Evolutionary conservation across 2,888 invertebrate species (phyloP), one percentile per base, ranked within the genome.

Genomic region (Micoletzkya japonica): DNA sequence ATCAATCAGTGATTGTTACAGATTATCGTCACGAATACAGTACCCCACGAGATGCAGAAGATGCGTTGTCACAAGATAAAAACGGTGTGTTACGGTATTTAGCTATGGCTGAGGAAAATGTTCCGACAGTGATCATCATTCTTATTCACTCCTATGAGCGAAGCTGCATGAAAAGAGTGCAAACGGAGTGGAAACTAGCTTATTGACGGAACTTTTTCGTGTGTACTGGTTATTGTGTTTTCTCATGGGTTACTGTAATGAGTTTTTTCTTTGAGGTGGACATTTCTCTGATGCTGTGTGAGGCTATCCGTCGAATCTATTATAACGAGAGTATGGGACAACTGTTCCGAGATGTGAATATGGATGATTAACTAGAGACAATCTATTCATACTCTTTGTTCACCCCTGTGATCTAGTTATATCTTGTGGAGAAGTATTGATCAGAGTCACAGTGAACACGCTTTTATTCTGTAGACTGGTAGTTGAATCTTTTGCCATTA

Each of bases 281-380:
- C 88, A 95, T 98, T 87, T 96, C 95, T 77, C 91, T 96, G 79
- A 89, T 98, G 77, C 89, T 98, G 72, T 93, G 95, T 28, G 98
- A 98, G 49, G 96, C 97, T 17, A 98, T 98, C 82, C 90, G 98
- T 34, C 92, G 98, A 82, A 98, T 97, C 80, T 97, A 97, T 87
- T 95, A 98, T 88, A 95, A 97, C 86, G 98, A 98, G 87, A 96
- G 96, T 36, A 97, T 98, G 97, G 95, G 95, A 20, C 96, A 97
- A 88, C 90, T 98, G 68, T 98, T 98, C 89, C 70, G 79, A 28
- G 79, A 79, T 57, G 76, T 79, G 67, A 79, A 78, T 28, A 73
- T 79, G 37, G 79, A 79, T 58, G 79, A 79, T 50, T 79, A 69
- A 75, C 10, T 44, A 32, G 10, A 20, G 10, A 10, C 20, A 44